phyloP scores from a whole-genome alignment of 2,113 vertebrate species.

The Pitta sordida region DNA sequence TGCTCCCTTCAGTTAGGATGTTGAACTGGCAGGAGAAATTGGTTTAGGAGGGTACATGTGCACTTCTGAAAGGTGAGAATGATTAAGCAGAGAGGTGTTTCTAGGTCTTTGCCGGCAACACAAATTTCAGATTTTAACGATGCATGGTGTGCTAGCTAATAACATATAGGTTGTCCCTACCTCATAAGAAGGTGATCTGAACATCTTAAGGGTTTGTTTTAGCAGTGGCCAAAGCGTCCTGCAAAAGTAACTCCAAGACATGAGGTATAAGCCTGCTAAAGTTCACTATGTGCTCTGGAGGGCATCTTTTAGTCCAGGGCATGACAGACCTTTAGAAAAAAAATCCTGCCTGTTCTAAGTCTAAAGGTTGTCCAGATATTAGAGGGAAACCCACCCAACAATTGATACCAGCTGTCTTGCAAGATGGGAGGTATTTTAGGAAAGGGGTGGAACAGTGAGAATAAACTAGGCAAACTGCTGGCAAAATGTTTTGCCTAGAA shows the following conservation, averaged over 20 bases:
- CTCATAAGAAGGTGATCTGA: neutral
- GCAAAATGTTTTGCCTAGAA: neutral
- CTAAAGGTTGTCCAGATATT: neutral
- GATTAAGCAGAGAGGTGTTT: neutral
- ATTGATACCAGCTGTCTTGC: neutral
- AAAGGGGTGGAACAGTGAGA: neutral
- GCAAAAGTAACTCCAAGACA: neutral
- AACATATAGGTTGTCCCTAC: fast-evolving
- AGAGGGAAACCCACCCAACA: neutral
- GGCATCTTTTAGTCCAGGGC: neutral
- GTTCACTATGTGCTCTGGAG: fast-evolving
- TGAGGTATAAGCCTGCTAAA: neutral
- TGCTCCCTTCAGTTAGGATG: neutral
- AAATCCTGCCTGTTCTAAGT: neutral
- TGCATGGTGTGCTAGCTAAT: neutral
- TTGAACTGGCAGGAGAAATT: neutral
- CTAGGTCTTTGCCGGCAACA: neutral
- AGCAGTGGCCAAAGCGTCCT: neutral
- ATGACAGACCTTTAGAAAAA: neutral
- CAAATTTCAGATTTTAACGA: neutral
- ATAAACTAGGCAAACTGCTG: neutral
- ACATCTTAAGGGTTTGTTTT: neutral
- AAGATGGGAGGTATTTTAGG: neutral
- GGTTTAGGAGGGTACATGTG: neutral
- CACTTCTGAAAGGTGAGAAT: neutral